phyloP scores from a whole-genome alignment of 2,113 vertebrate species.

The Rana temporaria region DNA sequence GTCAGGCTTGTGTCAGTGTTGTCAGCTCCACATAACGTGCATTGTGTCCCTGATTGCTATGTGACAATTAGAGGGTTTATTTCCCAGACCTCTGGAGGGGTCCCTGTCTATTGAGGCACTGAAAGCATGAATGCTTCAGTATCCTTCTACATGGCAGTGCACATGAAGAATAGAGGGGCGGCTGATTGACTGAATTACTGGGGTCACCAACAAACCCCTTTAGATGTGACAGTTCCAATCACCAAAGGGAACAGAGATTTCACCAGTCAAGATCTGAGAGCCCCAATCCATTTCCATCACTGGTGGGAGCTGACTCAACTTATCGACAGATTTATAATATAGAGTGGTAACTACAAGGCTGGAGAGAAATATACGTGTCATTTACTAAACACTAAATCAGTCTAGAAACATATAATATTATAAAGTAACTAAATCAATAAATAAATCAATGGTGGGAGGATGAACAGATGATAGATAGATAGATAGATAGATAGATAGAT shows the following conservation, averaged over 20 bases:
- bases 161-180: conserved; percentile 50
- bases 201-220: conserved; percentile 58
- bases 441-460: not conserved
- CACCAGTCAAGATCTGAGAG: conserved; percentile 60
- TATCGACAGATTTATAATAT: not conserved
- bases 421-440: not conserved
- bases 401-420: not conserved
- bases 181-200: conserved; percentile 56
- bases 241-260: conserved; percentile 64
- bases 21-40: not conserved
- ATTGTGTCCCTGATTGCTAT: conserved; percentile 34
- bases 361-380: not conserved
- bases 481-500: not conserved
- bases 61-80: conserved; percentile 42
- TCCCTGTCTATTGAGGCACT: conserved; percentile 22
- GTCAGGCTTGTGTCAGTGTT: not conserved
- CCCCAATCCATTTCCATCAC: conserved; percentile 67
- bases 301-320: conserved; percentile 24
- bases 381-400: not conserved
- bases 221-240: conserved; percentile 57
- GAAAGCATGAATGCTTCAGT: conserved; percentile 6
- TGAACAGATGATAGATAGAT: not conserved
- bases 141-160: conserved; percentile 5
- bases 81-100: conserved; percentile 32
- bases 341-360: not conserved